Conservation (phyloP, 2,888 invertebrate genomes). For the Amphimallon solstitiale region DNA sequence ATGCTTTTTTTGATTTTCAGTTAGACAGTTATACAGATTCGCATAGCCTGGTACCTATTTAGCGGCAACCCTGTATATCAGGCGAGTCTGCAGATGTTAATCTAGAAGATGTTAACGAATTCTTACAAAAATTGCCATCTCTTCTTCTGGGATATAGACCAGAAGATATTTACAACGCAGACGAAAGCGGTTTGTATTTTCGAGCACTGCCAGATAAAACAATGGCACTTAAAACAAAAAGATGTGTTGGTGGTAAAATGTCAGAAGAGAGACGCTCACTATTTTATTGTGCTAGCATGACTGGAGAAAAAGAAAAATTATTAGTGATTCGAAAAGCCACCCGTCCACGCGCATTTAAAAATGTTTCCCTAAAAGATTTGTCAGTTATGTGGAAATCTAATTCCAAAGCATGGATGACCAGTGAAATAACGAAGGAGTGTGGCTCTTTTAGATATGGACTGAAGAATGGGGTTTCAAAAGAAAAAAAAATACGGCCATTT, state of each 20-base stretch:
- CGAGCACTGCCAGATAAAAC: slow-evolving; percentile 49
- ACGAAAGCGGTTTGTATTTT: slow-evolving; percentile 52
- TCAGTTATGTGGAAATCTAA: slow-evolving; percentile 21
- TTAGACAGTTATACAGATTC: too few relatives aligned
- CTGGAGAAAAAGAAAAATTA: not conserved
- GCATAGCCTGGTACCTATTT: too few relatives aligned
- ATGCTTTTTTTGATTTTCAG: too few relatives aligned
- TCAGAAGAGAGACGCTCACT: slow-evolving; percentile 50
- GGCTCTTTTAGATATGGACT: too few relatives aligned
- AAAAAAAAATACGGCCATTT: too few relatives aligned
- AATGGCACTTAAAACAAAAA: slow-evolving; percentile 47
- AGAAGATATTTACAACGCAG: slow-evolving; percentile 45
- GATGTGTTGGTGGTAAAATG: slow-evolving; percentile 50
- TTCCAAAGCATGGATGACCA: slow-evolving; percentile 15
- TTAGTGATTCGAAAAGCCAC: slow-evolving; percentile 6
- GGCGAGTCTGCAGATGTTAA: slow-evolving; percentile 46
- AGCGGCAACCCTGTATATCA: too few relatives aligned
- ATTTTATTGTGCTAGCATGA: slow-evolving; percentile 46
- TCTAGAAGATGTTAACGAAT: slow-evolving; percentile 44
- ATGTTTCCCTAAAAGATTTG: slow-evolving; percentile 22
- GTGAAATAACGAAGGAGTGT: slow-evolving; percentile 1
- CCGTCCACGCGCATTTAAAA: slow-evolving; percentile 15
- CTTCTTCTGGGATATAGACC: slow-evolving; percentile 40
- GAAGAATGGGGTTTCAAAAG: too few relatives aligned
- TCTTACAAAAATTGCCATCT: slow-evolving; percentile 42